Evolutionary conservation across 2,888 invertebrate genomes (phyloP).

Genomic region (Melitaea athalia): DNA sequence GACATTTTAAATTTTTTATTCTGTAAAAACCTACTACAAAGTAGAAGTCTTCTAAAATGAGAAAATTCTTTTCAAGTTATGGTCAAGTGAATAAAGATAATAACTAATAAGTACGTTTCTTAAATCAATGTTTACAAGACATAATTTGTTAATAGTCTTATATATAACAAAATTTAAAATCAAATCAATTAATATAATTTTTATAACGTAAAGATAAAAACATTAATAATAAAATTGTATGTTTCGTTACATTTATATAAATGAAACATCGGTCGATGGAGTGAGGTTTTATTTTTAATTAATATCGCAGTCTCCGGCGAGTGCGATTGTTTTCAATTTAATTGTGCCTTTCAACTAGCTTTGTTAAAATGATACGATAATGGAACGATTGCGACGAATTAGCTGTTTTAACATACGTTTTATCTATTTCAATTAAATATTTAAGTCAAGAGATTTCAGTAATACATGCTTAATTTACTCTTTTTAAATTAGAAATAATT

Average conservation of each 20-base stretch:
- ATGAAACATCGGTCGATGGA: constrained; percentile 42
- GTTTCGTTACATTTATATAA: constrained; percentile 63
- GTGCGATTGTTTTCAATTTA: constrained; percentile 50
- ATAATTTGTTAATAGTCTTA: neutral
- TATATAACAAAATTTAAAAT: neutral
- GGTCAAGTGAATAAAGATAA: no score
- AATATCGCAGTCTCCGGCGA: constrained; percentile 53
- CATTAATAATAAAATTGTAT: constrained; percentile 13
- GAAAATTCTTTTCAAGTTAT: no score
- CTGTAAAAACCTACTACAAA: no score
- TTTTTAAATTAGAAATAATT: no score
- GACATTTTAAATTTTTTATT: no score
- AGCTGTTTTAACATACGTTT: constrained; percentile 12
- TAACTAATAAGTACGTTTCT: no score
- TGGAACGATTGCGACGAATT: constrained; percentile 42
- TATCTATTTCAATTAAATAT: neutral
- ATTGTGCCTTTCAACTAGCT: constrained; percentile 51
- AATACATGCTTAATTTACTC: no score
- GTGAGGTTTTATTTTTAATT: constrained; percentile 65
- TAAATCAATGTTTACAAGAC: neutral
- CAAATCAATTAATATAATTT: neutral
- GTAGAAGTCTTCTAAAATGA: no score
- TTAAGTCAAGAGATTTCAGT: neutral
- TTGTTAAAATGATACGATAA: constrained; percentile 39
- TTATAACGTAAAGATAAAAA: neutral